A percentile compares a stretch with the other conserved stretches of the same genome.
These are phyloP conservation scores for Mus spretus DNA, from an alignment of 2,797 vertebrate species.

Conservation along the genomic window DNA sequence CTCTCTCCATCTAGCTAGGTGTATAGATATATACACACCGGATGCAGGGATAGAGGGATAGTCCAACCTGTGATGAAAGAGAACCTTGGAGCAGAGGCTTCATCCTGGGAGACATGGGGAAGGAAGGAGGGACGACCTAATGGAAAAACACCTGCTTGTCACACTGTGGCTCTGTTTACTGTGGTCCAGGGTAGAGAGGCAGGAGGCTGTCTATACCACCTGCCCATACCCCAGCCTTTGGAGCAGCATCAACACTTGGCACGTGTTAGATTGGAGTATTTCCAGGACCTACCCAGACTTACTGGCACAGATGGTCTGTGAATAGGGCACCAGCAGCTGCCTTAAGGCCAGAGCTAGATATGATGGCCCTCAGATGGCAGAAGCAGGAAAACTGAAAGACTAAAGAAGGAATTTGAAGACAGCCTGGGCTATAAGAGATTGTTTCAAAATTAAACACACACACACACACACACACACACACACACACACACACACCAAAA, in stretches of 20 bases:
- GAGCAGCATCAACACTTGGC: accelerated
- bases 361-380: neutral
- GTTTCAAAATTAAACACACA: neutral
- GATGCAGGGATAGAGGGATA: neutral
- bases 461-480: neutral
- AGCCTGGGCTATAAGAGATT: neutral
- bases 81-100: neutral
- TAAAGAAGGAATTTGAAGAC: neutral
- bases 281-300: neutral
- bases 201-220: neutral
- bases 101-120: neutral
- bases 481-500: neutral
- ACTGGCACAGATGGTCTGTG: neutral
- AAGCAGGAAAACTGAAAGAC: neutral
- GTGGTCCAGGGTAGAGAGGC: neutral
- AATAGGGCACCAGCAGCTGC: neutral
- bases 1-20: conserved; percentile 58
- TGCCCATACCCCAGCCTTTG: neutral
- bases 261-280: neutral
- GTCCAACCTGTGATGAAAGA: neutral
- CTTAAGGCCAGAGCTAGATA: neutral
- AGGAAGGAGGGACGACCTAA: accelerated
- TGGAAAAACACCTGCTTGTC: neutral
- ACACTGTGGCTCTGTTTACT: neutral
- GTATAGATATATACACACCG: neutral